Evolutionary conservation across 2,797 vertebrate species (phyloP).

Genomic region (Pelochelys cantorii): DNA sequence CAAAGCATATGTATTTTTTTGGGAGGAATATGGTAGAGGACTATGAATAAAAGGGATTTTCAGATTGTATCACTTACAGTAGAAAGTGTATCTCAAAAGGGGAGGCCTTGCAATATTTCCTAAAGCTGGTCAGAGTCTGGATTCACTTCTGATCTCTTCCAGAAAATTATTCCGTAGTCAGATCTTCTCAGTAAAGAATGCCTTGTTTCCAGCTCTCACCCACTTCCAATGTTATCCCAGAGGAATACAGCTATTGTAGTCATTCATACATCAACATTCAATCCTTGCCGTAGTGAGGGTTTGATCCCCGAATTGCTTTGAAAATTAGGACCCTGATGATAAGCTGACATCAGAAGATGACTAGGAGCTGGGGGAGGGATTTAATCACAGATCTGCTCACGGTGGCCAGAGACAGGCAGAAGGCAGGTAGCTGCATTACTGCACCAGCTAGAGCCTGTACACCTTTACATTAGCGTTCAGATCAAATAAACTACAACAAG

Average conservation of each 20-base stretch:
- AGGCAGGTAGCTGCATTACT: neutral
- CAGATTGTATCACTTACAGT: neutral
- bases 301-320: slow-evolving; percentile 58
- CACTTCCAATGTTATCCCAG: slow-evolving; percentile 57
- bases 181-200: slow-evolving; percentile 31
- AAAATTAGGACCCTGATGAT: slow-evolving; percentile 47
- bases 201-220: slow-evolving; percentile 28
- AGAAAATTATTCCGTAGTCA: slow-evolving; percentile 40
- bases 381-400: neutral
- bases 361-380: slow-evolving; percentile 15
- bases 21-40: neutral
- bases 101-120: slow-evolving; percentile 15
- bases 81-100: neutral
- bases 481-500: neutral
- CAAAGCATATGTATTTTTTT: neutral
- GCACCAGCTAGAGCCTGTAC: neutral
- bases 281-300: slow-evolving; percentile 44
- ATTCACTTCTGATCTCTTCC: slow-evolving; percentile 24
- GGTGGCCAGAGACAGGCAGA: neutral
- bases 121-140: slow-evolving; percentile 35
- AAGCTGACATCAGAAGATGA: neutral
- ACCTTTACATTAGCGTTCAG: slow-evolving; percentile 6
- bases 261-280: slow-evolving; percentile 67
- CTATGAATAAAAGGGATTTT: neutral
- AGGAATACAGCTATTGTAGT: slow-evolving; percentile 52